Percentiles rank a stretch among this genome's conserved stretches.
Conservation (phyloP, 2,888 invertebrate genomes). For the Aphidius colemani region DNA sequence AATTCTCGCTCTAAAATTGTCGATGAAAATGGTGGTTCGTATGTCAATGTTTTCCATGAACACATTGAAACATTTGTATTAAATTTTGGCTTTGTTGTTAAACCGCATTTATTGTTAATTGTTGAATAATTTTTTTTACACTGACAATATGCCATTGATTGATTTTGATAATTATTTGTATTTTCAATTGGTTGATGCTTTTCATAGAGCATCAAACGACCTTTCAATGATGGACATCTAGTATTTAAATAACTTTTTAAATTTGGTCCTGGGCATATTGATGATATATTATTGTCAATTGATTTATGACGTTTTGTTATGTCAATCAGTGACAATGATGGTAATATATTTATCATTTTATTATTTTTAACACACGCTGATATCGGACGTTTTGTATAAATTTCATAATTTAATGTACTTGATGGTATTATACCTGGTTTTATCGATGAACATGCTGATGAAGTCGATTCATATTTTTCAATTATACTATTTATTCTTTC, state of each 20-base stretch:
- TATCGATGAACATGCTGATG: slow-evolving; percentile 22
- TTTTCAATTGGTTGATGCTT: neutral
- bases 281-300: slow-evolving; percentile 3
- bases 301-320: neutral
- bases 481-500: slow-evolving; percentile 51
- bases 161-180: no score
- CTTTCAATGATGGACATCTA: slow-evolving; percentile 34
- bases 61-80: slow-evolving; percentile 2
- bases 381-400: slow-evolving; percentile 1
- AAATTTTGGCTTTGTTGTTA: neutral
- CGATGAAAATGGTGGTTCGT: slow-evolving; percentile 39
- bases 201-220: slow-evolving; percentile 32
- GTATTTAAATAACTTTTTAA: slow-evolving; percentile 36
- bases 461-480: slow-evolving; percentile 41
- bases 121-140: neutral
- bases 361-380: slow-evolving; percentile 14
- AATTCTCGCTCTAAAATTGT: slow-evolving; percentile 40
- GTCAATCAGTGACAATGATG: slow-evolving; percentile 19
- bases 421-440: slow-evolving; percentile 22
- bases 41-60: slow-evolving; percentile 9
- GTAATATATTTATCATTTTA: slow-evolving; percentile 15
- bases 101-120: neutral
- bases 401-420: slow-evolving; percentile 14
- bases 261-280: slow-evolving; percentile 37
- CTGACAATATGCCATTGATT: slow-evolving; percentile 12